phyloP scores from a whole-genome alignment of 2,113 vertebrate genomes.

The Ondatra zibethicus region DNA sequence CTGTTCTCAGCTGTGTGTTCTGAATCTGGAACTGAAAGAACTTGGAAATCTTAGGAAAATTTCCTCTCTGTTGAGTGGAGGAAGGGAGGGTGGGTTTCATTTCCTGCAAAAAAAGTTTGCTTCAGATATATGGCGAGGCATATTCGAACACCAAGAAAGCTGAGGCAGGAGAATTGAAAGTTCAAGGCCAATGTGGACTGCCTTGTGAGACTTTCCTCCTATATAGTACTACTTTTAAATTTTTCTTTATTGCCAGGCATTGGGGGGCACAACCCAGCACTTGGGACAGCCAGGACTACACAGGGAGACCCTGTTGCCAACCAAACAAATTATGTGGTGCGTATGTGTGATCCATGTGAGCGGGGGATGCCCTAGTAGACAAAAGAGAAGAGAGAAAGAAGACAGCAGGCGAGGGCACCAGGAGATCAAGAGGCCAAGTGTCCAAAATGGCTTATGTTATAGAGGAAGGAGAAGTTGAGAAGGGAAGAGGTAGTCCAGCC shows the following conservation, averaged over 20 bases:
- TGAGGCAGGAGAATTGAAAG: neutral
- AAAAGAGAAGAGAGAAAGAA: neutral
- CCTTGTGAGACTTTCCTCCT: neutral
- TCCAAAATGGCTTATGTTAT: neutral
- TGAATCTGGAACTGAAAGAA: neutral
- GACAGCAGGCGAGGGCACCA: neutral
- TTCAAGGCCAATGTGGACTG: neutral
- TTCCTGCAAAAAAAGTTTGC: conserved; percentile 1
- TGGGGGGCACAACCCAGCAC: neutral
- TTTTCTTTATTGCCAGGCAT: neutral
- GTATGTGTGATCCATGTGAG: neutral
- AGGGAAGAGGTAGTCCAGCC: neutral
- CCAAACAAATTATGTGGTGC: neutral
- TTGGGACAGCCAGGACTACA: neutral
- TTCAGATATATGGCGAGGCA: neutral
- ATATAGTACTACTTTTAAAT: neutral
- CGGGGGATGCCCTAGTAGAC: neutral
- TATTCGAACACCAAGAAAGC: neutral
- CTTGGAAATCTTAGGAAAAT: neutral
- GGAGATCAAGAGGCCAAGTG: neutral
- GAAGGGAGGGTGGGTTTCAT: neutral
- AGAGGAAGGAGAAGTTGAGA: neutral
- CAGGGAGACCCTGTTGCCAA: neutral
- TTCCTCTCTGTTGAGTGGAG: neutral
- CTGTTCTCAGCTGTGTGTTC: neutral